Conservation (phyloP, 1,140 invertebrate species). For the Macrotrachela quadricornifera region DNA sequence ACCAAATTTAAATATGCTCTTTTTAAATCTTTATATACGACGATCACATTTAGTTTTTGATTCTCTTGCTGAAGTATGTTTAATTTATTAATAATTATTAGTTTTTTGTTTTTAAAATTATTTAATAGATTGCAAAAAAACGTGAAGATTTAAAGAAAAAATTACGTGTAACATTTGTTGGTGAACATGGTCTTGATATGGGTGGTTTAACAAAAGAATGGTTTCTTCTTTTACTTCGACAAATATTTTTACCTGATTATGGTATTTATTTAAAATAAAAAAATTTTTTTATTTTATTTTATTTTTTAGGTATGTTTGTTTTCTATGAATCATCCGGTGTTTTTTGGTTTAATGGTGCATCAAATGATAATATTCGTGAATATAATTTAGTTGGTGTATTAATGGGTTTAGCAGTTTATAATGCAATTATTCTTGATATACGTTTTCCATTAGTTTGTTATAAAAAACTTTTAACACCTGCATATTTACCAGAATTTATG, state of each 20-base stretch:
- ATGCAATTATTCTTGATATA: slow-evolving; percentile 44
- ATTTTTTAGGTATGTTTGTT: slow-evolving; percentile 42
- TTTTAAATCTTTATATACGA: slow-evolving; percentile 41
- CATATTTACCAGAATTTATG: slow-evolving; percentile 37
- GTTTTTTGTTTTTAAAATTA: neutral
- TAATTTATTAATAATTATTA: neutral
- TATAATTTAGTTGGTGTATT: slow-evolving; percentile 32
- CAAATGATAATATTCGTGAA: slow-evolving; percentile 19
- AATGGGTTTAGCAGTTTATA: slow-evolving; percentile 47
- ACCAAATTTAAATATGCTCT: slow-evolving; percentile 45
- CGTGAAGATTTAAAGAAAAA: slow-evolving; percentile 47
- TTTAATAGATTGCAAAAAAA: slow-evolving; percentile 38
- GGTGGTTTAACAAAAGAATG: slow-evolving; percentile 48
- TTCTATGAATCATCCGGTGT: slow-evolving; percentile 40
- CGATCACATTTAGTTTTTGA: slow-evolving; percentile 41
- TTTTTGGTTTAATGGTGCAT: slow-evolving; percentile 39
- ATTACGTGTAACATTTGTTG: slow-evolving; percentile 43
- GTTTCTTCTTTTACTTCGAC: slow-evolving; percentile 42
- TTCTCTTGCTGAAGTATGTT: slow-evolving; percentile 40
- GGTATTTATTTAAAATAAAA: slow-evolving; percentile 14
- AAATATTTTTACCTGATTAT: slow-evolving; percentile 39
- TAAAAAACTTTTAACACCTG: slow-evolving; percentile 40
- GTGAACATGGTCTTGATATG: slow-evolving; percentile 38
- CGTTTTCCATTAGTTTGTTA: slow-evolving; percentile 43
- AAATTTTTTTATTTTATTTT: neutral